Base-by-base conservation (phyloP, 2,797 vertebrate genomes). In the Danio albolineatus region DNA sequence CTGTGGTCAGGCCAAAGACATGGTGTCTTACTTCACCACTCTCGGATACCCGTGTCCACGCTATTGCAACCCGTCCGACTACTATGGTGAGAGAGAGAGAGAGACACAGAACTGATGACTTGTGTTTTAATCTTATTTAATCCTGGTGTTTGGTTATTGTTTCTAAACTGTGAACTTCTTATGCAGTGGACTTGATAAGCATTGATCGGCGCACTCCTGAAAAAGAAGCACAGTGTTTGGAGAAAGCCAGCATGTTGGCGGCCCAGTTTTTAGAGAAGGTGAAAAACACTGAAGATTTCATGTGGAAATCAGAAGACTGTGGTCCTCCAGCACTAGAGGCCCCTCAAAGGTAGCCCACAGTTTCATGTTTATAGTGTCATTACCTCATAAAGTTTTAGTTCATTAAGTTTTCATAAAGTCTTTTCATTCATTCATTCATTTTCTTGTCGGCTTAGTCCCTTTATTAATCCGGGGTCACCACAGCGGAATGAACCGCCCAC, bases 41-140 rank as follows among this genome's bases (percentile, higher is more conserved):
- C 87, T 95, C 4, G 96, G 96, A 28, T 85, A 98, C 85, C 96
- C 97, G 21, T 99, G 98, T 85, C 97, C 97, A 2, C 93, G 90
- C 71, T 98, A 96, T 92, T 97, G 96, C 92, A 99, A 98, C 90
- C 98, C 97, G 14, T 97, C 97, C 0, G 97, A 99, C 89, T 98
- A 95, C 91, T 99, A 98, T 0, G 97, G 97, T 98, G 39, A 81
- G 72, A 49, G 28, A 80, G 72, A 49, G 28, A 80, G 74, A 44
- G 14, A 17, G 3, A 5, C 4, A n/a, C 2, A 56, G 13, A 66
- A 41, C 48, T 2, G 2, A 14, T 75, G 10, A 17, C n/a, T 14
- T n/a, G n/a, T n/a, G n/a, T n/a, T n/a, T n/a, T n/a, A n/a, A n/a
- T n/a, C n/a, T 6, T n/a, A 19, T 44, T 13, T 10, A 6, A 59